A percentile compares a stretch with the other conserved stretches of the same genome.
These are phyloP conservation scores for Cataglyphis albicans DNA, from an alignment of 2,888 invertebrate species.

Conservation along the genomic window DNA sequence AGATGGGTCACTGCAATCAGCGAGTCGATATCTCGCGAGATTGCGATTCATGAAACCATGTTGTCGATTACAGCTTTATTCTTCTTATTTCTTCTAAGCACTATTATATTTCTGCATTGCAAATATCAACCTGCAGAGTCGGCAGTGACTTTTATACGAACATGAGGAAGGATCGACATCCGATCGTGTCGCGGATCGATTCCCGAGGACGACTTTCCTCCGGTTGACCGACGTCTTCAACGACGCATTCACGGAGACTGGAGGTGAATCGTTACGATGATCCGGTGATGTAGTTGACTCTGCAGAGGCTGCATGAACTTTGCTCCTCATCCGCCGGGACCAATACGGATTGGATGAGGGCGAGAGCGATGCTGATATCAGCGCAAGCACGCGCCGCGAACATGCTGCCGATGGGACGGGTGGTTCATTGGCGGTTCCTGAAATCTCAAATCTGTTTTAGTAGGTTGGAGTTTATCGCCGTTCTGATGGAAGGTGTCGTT, in stretches of 20 bases:
- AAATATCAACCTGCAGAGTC: background rate
- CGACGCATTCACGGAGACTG: slow-evolving; percentile 79
- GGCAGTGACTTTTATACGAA: background rate
- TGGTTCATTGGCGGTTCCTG: slow-evolving; percentile 36
- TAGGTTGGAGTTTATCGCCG: background rate
- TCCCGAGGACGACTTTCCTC: slow-evolving; percentile 9
- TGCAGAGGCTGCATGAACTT: slow-evolving; percentile 78
- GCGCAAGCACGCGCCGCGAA: slow-evolving; percentile 80
- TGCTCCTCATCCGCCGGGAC: slow-evolving; percentile 77
- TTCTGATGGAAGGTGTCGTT: slow-evolving; percentile 14
- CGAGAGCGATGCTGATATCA: slow-evolving; percentile 78
- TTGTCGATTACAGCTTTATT: background rate
- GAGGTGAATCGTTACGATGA: slow-evolving; percentile 79
- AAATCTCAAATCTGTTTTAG: slow-evolving; percentile 20
- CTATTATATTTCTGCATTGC: slow-evolving; percentile 17
- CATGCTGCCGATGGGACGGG: slow-evolving; percentile 71
- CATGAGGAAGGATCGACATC: background rate
- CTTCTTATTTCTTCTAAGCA: background rate
- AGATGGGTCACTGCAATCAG: slow-evolving; percentile 9
- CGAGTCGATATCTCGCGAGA: slow-evolving; percentile 32
- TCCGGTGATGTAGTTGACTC: slow-evolving; percentile 80
- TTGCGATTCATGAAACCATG: background rate
- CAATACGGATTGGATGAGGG: slow-evolving; percentile 80
- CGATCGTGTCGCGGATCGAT: slow-evolving; percentile 1
- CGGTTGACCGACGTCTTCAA: slow-evolving; percentile 41